Conservation (phyloP, 2,797 vertebrate genomes). For the Thalassophryne amazonica region DNA sequence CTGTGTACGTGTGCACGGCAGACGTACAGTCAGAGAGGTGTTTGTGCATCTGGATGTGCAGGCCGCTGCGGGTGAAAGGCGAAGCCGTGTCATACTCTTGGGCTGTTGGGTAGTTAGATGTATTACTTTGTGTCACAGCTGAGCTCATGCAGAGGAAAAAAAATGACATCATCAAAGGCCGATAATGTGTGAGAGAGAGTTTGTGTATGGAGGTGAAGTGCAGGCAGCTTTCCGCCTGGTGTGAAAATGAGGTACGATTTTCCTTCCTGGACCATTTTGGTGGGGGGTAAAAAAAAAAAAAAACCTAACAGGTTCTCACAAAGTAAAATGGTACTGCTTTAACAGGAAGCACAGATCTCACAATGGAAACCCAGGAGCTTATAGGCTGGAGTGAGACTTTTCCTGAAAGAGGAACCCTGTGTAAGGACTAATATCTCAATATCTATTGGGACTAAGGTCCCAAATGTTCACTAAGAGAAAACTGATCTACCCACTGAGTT, state of each 20-base stretch:
- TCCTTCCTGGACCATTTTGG: conserved; percentile 10
- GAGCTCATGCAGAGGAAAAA: neutral
- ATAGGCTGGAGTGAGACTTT: too few relatives aligned
- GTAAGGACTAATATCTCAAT: too few relatives aligned
- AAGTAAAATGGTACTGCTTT: conserved; percentile 31
- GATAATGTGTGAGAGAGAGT: neutral
- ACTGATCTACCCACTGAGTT: too few relatives aligned
- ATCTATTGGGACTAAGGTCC: too few relatives aligned
- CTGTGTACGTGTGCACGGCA: neutral
- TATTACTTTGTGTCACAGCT: conserved; percentile 33
- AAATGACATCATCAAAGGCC: conserved; percentile 13
- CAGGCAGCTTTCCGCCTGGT: conserved; percentile 12
- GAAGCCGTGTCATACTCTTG: conserved; percentile 5
- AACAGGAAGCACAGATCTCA: too few relatives aligned
- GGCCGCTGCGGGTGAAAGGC: conserved; percentile 2
- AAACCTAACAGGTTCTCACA: neutral
- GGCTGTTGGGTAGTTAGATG: conserved; percentile 20
- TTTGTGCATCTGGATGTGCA: conserved; percentile 8
- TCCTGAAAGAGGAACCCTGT: too few relatives aligned
- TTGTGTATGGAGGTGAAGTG: conserved; percentile 7
- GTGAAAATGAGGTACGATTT: conserved; percentile 18
- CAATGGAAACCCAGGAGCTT: too few relatives aligned
- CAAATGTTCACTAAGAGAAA: too few relatives aligned
- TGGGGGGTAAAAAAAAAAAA: conserved; percentile 2
- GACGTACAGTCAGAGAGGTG: conserved; percentile 9